Evolutionary conservation across 2,113 vertebrate species (phyloP), one percentile per base, ranked within the genome.

Genomic region (Dicrurus megarhynchus): DNA sequence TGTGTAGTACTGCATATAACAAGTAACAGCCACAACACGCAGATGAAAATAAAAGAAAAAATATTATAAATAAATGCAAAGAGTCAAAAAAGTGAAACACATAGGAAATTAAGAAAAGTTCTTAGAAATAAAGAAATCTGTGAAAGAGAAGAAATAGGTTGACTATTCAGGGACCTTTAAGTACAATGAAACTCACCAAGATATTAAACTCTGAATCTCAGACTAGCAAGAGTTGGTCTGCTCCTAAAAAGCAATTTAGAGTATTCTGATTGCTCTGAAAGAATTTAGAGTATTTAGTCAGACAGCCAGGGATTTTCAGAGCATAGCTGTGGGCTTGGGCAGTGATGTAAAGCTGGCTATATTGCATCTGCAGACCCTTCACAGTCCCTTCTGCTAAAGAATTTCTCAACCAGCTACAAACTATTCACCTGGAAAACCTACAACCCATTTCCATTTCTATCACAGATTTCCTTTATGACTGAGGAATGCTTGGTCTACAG

Each of bases 191-290:
- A 91, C 14, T 83, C 41, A 60, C 41, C 3, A 8, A 75, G 61
- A 90, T 55, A 90, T 71, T 93, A 87, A 81, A 89, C 33, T 56
- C 65, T 52, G 33, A 81, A 67, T 84, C 69, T 85, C 90, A 85
- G 59, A 82, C 46, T 68, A 63, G 27, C 16, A 69, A 71, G 63
- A 89, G 22, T n/a, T 53, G 59, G 46, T 28, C 68, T 74, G 39
- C 26, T 77, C 33, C 59, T 83, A 46, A 85, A 95, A 96, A 93
- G 67, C 82, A 93, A 91, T 87, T 93, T 91, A 41, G 42, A 77
- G 50, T 61, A 80, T 87, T 91, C 78, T 91, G 91, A 93, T 95
- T 87, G 75, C 75, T 91, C 70, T 73, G 75, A 88, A 70, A 89
- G 71, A 67, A 90, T 85, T 93, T 70, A 91, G 65, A 89, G 71